These are phyloP conservation scores for Trialeurodes vaporariorum DNA, from an alignment of 1,140 invertebrate species.

Conservation along the genomic window DNA sequence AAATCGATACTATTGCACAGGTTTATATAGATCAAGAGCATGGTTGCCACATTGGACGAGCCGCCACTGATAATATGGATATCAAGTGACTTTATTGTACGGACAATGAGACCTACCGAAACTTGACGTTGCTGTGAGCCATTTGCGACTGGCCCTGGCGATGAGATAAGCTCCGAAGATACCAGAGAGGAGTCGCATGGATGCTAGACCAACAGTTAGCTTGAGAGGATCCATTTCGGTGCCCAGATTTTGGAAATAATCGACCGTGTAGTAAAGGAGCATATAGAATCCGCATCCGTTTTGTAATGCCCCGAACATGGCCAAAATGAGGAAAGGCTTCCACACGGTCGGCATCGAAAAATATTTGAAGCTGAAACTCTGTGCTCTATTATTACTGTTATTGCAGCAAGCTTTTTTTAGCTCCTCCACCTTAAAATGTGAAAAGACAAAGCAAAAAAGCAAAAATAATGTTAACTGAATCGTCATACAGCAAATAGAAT, in stretches of 20 bases:
- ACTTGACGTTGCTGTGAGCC: not conserved
- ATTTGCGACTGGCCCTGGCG: not conserved
- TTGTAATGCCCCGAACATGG: conserved; percentile 41
- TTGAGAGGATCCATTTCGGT: not conserved
- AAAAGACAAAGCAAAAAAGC: too few relatives aligned
- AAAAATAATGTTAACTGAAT: too few relatives aligned
- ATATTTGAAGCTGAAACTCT: conserved; percentile 18
- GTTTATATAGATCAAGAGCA: too few relatives aligned
- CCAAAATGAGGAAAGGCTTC: conserved; percentile 41
- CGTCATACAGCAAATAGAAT: too few relatives aligned
- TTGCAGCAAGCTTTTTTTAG: not conserved
- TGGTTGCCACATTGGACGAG: too few relatives aligned
- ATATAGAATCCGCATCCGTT: conserved; percentile 48
- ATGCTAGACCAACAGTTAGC: not conserved
- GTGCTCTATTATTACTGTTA: too few relatives aligned
- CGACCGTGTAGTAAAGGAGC: conserved; percentile 54
- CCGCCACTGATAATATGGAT: too few relatives aligned
- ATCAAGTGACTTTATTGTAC: too few relatives aligned
- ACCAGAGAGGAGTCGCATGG: not conserved
- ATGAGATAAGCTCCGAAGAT: not conserved
- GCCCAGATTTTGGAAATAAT: conserved; percentile 41
- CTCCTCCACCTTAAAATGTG: too few relatives aligned
- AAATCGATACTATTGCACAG: too few relatives aligned
- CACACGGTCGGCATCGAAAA: conserved; percentile 23
- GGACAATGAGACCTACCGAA: not conserved